Conservation (phyloP, 1,140 invertebrate species). For the Drosophila biarmipes region DNA sequence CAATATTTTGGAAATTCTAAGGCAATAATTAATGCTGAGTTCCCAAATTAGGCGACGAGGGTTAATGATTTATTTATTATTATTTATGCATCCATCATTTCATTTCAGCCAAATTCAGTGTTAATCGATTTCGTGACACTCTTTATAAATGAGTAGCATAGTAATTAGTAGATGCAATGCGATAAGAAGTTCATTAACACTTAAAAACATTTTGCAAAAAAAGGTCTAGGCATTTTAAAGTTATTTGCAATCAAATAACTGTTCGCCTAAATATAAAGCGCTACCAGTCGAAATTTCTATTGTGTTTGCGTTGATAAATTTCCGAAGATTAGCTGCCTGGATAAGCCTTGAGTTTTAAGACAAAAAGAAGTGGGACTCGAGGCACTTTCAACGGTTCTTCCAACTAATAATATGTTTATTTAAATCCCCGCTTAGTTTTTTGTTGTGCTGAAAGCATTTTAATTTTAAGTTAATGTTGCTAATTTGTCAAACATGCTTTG, state of each 20-base stretch:
- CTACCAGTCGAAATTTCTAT: conserved; percentile 51
- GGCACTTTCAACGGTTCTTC: conserved; percentile 65
- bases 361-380: conserved; percentile 44
- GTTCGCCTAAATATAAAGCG: conserved; percentile 70
- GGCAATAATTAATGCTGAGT: too few species aligned
- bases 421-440: conserved; percentile 27
- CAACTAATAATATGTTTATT: conserved; percentile 38
- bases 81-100: too few species aligned
- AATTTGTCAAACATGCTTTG: conserved; percentile 65
- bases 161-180: background rate
- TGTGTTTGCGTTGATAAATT: conserved; percentile 50
- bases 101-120: too few species aligned
- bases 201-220: background rate
- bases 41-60: too few species aligned
- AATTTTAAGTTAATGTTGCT: conserved; percentile 53
- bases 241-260: conserved; percentile 35
- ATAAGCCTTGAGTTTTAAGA: conserved; percentile 24
- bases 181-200: background rate
- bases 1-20: background rate
- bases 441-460: conserved; percentile 37
- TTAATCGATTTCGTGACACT: background rate
- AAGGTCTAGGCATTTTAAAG: background rate
- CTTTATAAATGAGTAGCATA: background rate
- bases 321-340: conserved; percentile 49
- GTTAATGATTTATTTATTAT: too few species aligned